Evolutionary conservation across 2,797 vertebrate genomes (phyloP), one percentile per base, ranked within the genome.

Genomic region (Cossypha caffra): DNA sequence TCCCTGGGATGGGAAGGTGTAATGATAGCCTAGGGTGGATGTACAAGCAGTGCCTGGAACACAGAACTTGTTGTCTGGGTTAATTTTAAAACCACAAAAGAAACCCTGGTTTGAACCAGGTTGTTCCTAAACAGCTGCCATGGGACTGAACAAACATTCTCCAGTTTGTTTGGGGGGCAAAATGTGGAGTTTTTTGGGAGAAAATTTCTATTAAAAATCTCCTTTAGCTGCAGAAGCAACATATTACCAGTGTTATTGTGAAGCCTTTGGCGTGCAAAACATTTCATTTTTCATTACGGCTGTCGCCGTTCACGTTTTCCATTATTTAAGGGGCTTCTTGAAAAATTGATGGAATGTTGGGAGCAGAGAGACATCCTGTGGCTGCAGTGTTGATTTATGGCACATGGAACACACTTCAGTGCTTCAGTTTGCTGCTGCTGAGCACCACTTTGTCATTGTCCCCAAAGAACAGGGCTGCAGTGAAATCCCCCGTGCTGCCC

Each of bases 201-300:
- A 61, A 66, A 16, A 61, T 81, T 74, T 81, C 77, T 21, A 26
- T 69, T 4, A 52, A 69, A 76, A 67, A 77, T 9, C 86, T 73
- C 5, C 63, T 93, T 93, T 73, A 88, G 48, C 80, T 78, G 42
- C 58, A 86, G 94, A 45, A 88, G 21, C 42, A 43, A 19, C 37
- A 7, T 91, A 96, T 95, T 96, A 96, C 67, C 83, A 0, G 0
- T 62, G 87, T 95, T 97, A 87, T 97, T 90, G 51, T 54, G 10
- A 75, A 91, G 48, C 47, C 95, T 96, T 96, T 95, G 97, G 95
- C 16, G 93, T 97, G 97, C 96, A 96, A 98, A 98, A 98, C 96
- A 97, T 98, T 98, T 97, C 98, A 98, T 99, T 98, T 99, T 99
- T 98, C 98, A 98, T 99, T 99, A 98, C 98, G 98, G 98, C 97